Percentiles rank a stretch among this genome's conserved stretches.
Conservation (phyloP, 1,140 invertebrate species). For the Aphaenogaster ashmeadi region DNA sequence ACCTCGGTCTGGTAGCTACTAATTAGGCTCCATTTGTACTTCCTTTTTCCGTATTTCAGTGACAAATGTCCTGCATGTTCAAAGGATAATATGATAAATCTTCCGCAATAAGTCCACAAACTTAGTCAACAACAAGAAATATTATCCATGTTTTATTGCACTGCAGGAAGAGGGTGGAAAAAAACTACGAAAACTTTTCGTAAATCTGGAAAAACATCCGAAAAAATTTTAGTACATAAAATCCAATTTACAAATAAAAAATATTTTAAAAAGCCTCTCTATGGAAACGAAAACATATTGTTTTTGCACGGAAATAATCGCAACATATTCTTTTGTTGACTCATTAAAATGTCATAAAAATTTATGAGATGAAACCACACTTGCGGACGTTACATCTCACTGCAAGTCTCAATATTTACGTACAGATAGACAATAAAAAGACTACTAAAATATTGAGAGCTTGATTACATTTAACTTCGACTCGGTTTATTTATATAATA, state of each 20-base stretch:
- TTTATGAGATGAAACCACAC: not conserved
- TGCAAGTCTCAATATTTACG: not conserved
- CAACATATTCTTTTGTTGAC: not conserved
- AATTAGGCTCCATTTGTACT: slow-evolving; percentile 13
- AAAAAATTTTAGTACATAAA: not conserved
- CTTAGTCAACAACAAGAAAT: not conserved
- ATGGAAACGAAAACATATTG: not conserved
- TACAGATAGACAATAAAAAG: too few relatives aligned
- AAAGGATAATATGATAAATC: not conserved
- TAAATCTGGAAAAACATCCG: not conserved
- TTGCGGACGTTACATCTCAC: not conserved
- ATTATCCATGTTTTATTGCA: not conserved
- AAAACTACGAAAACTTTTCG: not conserved
- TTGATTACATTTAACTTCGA: not conserved
- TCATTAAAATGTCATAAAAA: not conserved
- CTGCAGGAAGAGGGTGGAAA: not conserved
- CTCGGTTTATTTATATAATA: not conserved
- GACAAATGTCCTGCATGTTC: not conserved
- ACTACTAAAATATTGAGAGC: not conserved
- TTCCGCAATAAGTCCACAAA: not conserved
- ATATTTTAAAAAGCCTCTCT: not conserved
- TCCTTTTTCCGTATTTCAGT: not conserved
- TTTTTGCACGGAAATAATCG: not conserved
- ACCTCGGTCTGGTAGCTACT: not conserved
- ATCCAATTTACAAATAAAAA: not conserved